Percentiles rank a stretch among this genome's conserved stretches.
Evolutionary conservation across 2,888 invertebrate genomes (phyloP).

Genomic region (Bombyx huttoni): DNA sequence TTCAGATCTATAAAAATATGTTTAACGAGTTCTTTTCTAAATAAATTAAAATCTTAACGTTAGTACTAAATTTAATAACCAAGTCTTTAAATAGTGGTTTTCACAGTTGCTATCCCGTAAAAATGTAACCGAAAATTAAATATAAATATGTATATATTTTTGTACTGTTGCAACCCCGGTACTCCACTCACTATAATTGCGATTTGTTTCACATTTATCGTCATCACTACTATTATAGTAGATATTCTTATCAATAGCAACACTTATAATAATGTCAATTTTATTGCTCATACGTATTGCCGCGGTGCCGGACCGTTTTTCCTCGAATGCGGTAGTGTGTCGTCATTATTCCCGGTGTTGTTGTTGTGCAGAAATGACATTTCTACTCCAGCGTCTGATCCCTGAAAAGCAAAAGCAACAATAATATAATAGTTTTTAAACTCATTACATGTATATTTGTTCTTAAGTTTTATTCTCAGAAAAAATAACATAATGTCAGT

Average conservation of each 20-base stretch:
- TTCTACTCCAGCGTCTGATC: slow-evolving; percentile 70
- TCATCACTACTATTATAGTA: slow-evolving; percentile 24
- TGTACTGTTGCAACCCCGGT: slow-evolving; percentile 46
- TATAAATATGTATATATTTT: slow-evolving; percentile 32
- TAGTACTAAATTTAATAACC: slow-evolving; percentile 2
- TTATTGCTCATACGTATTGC: slow-evolving; percentile 45
- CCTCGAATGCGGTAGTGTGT: slow-evolving; percentile 47
- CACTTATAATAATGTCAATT: slow-evolving; percentile 3
- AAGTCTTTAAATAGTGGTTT: neutral
- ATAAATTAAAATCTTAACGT: slow-evolving; percentile 9
- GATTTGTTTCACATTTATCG: slow-evolving; percentile 34
- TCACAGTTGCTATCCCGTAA: neutral
- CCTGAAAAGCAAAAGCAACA: slow-evolving; percentile 19
- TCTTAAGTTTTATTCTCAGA: too few relatives aligned
- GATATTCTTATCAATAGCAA: slow-evolving; percentile 9
- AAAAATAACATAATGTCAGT: too few relatives aligned
- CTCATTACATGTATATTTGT: too few relatives aligned
- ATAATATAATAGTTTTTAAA: too few relatives aligned
- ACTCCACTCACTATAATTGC: slow-evolving; percentile 21
- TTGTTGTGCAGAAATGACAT: slow-evolving; percentile 81
- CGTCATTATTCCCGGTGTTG: slow-evolving; percentile 59
- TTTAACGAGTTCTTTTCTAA: slow-evolving; percentile 15
- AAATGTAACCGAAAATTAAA: slow-evolving; percentile 2
- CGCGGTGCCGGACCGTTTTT: slow-evolving; percentile 49
- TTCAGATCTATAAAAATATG: slow-evolving; percentile 15